phyloP scores from a whole-genome alignment of 2,888 invertebrate genomes.

The Clepsis dumicolana region DNA sequence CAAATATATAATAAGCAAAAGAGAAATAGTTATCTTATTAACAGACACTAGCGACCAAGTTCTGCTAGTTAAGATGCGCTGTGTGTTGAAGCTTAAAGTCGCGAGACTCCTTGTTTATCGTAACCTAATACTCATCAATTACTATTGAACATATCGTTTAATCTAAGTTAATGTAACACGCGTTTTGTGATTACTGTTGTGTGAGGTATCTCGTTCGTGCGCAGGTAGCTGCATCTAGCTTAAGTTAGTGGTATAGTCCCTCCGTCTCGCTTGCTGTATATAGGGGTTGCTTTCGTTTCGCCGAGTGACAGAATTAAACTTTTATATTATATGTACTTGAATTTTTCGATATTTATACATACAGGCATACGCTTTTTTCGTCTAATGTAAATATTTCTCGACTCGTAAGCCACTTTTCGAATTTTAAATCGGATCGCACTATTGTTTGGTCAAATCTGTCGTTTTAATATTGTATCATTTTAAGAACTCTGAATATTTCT shows the following conservation, averaged over 20 bases:
- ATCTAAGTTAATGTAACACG: conserved; percentile 67
- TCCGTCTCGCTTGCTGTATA: conserved; percentile 68
- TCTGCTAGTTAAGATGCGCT: conserved; percentile 79
- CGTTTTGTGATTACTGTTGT: conserved; percentile 73
- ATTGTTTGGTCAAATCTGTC: conserved; percentile 54
- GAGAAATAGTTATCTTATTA: conserved; percentile 31
- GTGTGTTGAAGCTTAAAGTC: conserved; percentile 75
- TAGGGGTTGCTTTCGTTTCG: conserved; percentile 62
- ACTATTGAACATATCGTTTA: conserved; percentile 75
- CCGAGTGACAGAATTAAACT: conserved; percentile 48
- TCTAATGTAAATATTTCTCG: conserved; percentile 71
- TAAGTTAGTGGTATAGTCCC: conserved; percentile 64
- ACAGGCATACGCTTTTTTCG: conserved; percentile 55
- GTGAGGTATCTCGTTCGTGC: conserved; percentile 67
- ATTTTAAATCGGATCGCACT: conserved; percentile 55
- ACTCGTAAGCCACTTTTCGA: conserved; percentile 72
- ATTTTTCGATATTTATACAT: conserved; percentile 70
- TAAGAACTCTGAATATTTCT: conserved; percentile 68
- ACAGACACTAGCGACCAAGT: conserved; percentile 72
- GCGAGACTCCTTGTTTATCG: conserved; percentile 62
- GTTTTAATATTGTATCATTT: conserved; percentile 50
- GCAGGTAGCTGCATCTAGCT: conserved; percentile 57
- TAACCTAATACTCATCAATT: conserved; percentile 78
- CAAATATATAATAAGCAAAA: conserved; percentile 28
- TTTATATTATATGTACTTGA: conserved; percentile 53